Conservation (phyloP, 2,113 vertebrate species). For the Carollia perspicillata region DNA sequence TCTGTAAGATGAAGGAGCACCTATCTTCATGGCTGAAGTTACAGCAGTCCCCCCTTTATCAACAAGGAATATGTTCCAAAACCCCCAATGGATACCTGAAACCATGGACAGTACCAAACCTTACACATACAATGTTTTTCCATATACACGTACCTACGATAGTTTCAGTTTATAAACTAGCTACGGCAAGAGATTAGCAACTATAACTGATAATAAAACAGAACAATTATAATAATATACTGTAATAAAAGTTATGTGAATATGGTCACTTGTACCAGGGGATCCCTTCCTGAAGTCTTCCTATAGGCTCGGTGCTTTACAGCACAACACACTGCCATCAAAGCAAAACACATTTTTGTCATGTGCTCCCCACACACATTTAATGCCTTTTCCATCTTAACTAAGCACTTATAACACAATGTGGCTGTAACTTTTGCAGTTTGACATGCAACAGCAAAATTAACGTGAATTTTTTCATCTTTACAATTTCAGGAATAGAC, state of each 20-base stretch:
- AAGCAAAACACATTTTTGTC: background rate
- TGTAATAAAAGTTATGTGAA: background rate
- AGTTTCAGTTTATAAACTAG: too few species aligned
- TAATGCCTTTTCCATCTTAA: too few species aligned
- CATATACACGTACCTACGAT: too few species aligned
- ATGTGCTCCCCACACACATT: background rate
- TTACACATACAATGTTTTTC: too few species aligned
- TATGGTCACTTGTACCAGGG: background rate
- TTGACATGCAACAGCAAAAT: background rate
- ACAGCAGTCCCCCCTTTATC: background rate
- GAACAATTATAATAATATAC: background rate
- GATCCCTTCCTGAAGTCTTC: background rate
- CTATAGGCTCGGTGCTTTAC: background rate
- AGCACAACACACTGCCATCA: background rate
- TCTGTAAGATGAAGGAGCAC: background rate
- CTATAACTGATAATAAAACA: background rate
- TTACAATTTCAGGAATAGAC: background rate
- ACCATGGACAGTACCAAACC: too few species aligned
- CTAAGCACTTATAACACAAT: background rate
- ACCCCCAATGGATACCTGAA: too few species aligned
- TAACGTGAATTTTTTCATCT: background rate
- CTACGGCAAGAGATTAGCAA: too few species aligned
- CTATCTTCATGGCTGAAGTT: background rate
- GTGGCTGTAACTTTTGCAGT: background rate
- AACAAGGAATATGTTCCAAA: background rate